Base-by-base conservation (phyloP, 2,797 vertebrate genomes). In the Chromobotia macracanthus region DNA sequence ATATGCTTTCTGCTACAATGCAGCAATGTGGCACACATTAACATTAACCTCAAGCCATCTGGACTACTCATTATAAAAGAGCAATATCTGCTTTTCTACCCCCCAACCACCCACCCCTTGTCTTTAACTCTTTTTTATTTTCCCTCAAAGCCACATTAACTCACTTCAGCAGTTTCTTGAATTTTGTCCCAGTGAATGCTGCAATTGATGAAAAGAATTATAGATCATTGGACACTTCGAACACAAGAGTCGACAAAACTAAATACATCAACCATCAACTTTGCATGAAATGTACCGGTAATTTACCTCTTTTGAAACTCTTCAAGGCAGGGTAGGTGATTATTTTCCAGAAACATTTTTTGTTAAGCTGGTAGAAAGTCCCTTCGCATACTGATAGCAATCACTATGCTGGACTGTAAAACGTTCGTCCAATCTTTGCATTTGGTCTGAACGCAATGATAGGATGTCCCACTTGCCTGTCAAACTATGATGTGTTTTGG, bases 21-120 rank as follows among this genome's bases (percentile, higher is more conserved):
- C 86, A 83, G 79, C 84, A 88, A 86, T 88, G 86, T 89, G 88
- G 86, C 82, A 88, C 77, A 87, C 84, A 89, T 88, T 85, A 87
- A 65, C 80, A 84, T 86, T 80, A 84, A 86, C 79, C 88, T 84
- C 78, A 77, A 85, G 84, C 85, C 88, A 88, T 88, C 87, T 88
- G 84, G 83, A 83, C 72, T 16, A 68, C 74, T 86, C 77, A 69
- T 84, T 85, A 86, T 75, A 85, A 83, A 79, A 73, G 74, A 81
- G 84, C 50, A 65, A 79, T 79, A 78, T 83, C 80, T 73, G 73
- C 75, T 72, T 77, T 80, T 79, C 79, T 48, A 66, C 82, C 81
- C 67, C 77, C 71, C 66, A 28, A n/a, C 53, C 69, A 31, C 48
- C 11, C 41, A 2, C 18, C 70, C 63, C 51, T 58, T 61, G 60